Base-by-base conservation (phyloP, 2,113 vertebrate species). In the Lepisosteus osseus region DNA sequence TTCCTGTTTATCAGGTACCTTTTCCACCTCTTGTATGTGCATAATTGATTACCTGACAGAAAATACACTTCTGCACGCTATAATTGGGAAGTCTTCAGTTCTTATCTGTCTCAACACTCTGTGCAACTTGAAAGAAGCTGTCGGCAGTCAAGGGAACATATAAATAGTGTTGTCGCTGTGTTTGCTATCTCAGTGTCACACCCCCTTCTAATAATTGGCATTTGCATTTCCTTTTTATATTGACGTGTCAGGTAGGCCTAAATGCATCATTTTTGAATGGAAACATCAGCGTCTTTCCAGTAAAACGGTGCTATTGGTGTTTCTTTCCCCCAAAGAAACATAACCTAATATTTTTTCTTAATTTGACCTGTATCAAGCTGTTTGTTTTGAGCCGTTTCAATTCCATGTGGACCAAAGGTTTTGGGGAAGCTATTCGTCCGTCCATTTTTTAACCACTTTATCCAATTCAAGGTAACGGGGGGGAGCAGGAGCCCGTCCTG, bases 21-120 rank as follows among this genome's bases (percentile, higher is more conserved):
- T 64, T 54, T 68, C 64, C 29, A 68, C 51, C 17, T 17, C 41
- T 55, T 70, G 63, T 70, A 45, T 70, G 61, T 74, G 76, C 69
- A 47, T 72, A 72, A 67, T 72, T 72, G 71, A 72, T 72, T 67
- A 72, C 65, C 65, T 59, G 71, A 67, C 64, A 72, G 3, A 55
- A 56, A 70, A 66, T 67, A 59, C 43, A 62, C 65, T 44, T 65
- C 29, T 65, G 63, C 40, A 57, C 9, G 17, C 65, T 63, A 59
- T 75, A 71, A 75, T 75, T 75, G 69, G 74, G 57, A 64, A 71
- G 69, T 42, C 54, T 61, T 13, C 43, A 15, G n/a, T 12, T 57
- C 11, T 14, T 5, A 6, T 6, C 56, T 51, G 42, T 65, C 64
- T 57, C 29, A 29, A 45, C 6, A 66, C 45, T 17, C n/a, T 63